Evolutionary conservation across 2,113 vertebrate genomes (phyloP).

Genomic region (Solea senegalensis): DNA sequence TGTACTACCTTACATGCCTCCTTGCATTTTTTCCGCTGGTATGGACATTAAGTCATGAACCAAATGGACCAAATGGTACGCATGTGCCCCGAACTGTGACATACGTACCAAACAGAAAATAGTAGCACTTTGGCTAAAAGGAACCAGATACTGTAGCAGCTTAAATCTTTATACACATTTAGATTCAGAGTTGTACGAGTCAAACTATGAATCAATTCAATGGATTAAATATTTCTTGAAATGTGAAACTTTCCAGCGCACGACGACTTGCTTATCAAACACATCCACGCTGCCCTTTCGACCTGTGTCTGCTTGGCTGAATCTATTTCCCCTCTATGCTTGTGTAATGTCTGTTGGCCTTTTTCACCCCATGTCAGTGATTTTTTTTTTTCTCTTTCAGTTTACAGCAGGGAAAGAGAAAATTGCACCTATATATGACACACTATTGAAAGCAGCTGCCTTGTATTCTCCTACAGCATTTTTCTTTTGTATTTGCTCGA

Average conservation of each 20-base stretch:
- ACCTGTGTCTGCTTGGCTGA: background rate
- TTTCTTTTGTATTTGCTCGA: conserved; percentile 4
- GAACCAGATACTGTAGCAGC: no score
- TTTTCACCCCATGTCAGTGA: background rate
- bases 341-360: background rate
- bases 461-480: background rate
- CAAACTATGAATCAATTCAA: no score
- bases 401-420: background rate
- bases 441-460: background rate
- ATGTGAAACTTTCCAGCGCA: background rate
- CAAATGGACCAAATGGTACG: no score
- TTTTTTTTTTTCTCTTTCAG: no score
- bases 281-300: background rate
- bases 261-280: background rate
- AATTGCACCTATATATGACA: background rate
- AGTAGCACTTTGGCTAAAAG: no score
- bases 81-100: no score
- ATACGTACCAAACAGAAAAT: no score
- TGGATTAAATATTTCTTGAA: background rate
- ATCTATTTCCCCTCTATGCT: background rate
- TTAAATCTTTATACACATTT: no score
- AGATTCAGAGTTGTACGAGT: no score
- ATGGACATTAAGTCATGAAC: no score
- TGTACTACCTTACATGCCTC: no score
- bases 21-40: no score